Conservation (phyloP, 1,140 invertebrate genomes). For the Diachasmimorpha longicaudata region DNA sequence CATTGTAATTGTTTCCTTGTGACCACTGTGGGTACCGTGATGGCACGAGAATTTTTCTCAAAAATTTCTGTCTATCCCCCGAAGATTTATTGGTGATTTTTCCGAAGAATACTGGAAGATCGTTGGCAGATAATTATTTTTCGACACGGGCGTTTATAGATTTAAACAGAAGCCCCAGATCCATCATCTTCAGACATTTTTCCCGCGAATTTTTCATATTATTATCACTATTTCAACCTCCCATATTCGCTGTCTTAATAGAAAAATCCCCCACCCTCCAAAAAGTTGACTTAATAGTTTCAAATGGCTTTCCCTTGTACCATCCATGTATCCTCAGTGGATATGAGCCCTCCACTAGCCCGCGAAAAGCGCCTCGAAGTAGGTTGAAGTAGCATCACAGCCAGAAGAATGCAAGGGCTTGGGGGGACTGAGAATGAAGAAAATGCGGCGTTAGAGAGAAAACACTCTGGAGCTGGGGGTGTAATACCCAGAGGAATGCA, state of each 20-base stretch:
- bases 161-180: no score
- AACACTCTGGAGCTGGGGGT: slow-evolving; percentile 37
- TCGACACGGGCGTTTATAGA: no score
- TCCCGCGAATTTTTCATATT: no score
- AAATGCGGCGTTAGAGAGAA: slow-evolving; percentile 33
- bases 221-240: no score
- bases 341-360: background rate
- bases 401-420: background rate
- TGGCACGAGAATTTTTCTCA: no score
- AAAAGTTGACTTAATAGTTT: background rate
- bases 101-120: no score
- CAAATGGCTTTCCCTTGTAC: background rate
- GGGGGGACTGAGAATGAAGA: background rate
- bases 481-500: slow-evolving; percentile 62
- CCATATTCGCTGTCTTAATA: background rate
- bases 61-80: no score
- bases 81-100: no score
- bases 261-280: background rate
- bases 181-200: no score
- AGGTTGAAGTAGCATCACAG: background rate
- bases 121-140: no score
- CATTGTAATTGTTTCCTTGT: no score
- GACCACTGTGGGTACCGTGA: no score
- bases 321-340: background rate
- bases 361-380: background rate